These are phyloP conservation scores for Drosophila melanosoma DNA, from an alignment of 2,888 invertebrate species.

Conservation along the genomic window DNA sequence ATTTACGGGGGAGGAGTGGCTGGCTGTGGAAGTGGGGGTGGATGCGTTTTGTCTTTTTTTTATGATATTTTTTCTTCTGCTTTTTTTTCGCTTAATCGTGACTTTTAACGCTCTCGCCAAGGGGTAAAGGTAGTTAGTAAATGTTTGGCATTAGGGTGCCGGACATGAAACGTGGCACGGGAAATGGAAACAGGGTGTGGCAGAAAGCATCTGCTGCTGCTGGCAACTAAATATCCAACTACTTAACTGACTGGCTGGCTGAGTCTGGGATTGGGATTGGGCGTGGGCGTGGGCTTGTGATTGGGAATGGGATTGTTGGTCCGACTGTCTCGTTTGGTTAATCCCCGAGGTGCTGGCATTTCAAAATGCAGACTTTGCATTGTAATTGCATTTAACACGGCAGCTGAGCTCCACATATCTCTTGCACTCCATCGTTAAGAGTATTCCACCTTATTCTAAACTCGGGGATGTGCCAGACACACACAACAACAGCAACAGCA, in stretches of 20 bases:
- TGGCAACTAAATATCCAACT: constrained; percentile 11
- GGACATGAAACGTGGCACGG: neutral
- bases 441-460: constrained; percentile 28
- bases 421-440: constrained; percentile 8
- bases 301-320: constrained; percentile 5
- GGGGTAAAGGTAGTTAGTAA: constrained; percentile 48
- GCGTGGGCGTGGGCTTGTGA: neutral
- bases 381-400: constrained; percentile 68
- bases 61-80: neutral
- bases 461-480: constrained; percentile 49
- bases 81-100: constrained; percentile 61
- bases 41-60: constrained; percentile 21
- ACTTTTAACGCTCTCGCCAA: constrained; percentile 69
- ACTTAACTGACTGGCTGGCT: constrained; percentile 6
- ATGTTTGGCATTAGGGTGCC: constrained; percentile 51
- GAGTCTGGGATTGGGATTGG: constrained; percentile 7
- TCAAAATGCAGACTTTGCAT: constrained; percentile 35
- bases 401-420: constrained; percentile 14
- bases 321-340: neutral
- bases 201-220: constrained; percentile 47
- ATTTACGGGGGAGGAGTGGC: constrained; percentile 2
- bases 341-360: constrained; percentile 71
- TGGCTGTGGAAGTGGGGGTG: constrained; percentile 18
- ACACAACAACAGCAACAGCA: neutral
- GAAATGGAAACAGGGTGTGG: constrained; percentile 1